Percentiles rank a stretch among this genome's conserved stretches.
phyloP scores from a whole-genome alignment of 2,888 invertebrate species.

The Sesia bembeciformis region DNA sequence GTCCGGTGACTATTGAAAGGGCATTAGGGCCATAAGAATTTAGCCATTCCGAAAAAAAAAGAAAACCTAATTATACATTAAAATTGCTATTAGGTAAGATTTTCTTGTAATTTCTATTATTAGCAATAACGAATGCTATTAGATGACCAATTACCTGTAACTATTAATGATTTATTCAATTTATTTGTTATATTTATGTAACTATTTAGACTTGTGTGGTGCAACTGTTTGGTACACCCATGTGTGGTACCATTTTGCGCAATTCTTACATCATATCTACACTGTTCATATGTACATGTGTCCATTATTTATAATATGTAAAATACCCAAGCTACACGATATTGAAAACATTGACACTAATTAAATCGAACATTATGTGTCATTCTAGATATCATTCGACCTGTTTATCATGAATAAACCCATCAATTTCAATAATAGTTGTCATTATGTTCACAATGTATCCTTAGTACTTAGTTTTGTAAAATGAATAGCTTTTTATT shows the following conservation, averaged over 20 bases:
- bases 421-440: conserved; percentile 66
- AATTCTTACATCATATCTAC: too few species aligned
- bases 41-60: background rate
- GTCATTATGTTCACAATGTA: conserved; percentile 52
- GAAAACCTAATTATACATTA: background rate
- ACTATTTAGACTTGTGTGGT: too few species aligned
- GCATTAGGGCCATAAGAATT: background rate
- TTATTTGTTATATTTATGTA: too few species aligned
- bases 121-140: too few species aligned
- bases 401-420: conserved; percentile 63
- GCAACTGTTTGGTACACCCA: too few species aligned
- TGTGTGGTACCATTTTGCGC: too few species aligned
- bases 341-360: conserved; percentile 61
- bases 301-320: conserved; percentile 12
- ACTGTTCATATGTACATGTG: background rate
- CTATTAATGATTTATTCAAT: too few species aligned
- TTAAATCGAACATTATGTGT: conserved; percentile 65
- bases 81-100: too few species aligned
- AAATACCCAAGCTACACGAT: conserved; percentile 17
- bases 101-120: too few species aligned
- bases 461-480: conserved; percentile 21
- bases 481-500: conserved; percentile 48
- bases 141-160: too few species aligned
- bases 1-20: too few species aligned
- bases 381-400: conserved; percentile 55